Conservation (phyloP, 2,113 vertebrate genomes). For the Oncorhynchus kisutch region DNA sequence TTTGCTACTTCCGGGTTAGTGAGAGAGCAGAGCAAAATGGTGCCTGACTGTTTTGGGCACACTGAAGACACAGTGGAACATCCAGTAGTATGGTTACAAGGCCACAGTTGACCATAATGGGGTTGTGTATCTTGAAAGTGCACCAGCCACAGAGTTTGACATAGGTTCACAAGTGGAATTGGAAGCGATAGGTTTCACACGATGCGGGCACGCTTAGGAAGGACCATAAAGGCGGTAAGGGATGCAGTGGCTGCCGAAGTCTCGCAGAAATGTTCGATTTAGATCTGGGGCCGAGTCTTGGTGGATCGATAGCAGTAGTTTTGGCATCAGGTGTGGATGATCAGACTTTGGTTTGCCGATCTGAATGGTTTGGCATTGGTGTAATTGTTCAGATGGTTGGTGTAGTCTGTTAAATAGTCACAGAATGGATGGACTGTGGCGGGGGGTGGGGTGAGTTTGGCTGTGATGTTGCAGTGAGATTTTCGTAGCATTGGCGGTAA, state of each 20-base stretch:
- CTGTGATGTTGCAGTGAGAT: background rate
- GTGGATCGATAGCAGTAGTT: background rate
- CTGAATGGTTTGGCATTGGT: background rate
- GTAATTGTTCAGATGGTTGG: background rate
- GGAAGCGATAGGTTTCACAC: background rate
- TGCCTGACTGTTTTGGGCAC: conserved; percentile 1
- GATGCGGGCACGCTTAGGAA: no score
- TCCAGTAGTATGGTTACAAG: conserved; percentile 29
- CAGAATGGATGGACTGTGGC: background rate
- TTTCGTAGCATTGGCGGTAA: conserved; percentile 13
- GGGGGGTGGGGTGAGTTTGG: background rate
- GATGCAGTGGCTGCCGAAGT: background rate
- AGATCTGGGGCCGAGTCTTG: background rate
- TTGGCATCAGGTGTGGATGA: background rate
- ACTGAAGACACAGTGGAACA: background rate
- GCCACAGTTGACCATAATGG: background rate
- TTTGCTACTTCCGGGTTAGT: background rate
- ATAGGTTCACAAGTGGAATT: background rate
- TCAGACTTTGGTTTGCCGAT: background rate
- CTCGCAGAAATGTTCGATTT: background rate
- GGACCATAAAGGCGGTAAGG: background rate
- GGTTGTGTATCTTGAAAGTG: background rate
- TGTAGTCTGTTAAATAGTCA: background rate
- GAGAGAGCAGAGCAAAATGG: background rate
- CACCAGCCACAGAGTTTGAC: no score